These are phyloP conservation scores for Harpagoxenus sublaevis DNA, from an alignment of 2,888 invertebrate species.

Conservation along the genomic window DNA sequence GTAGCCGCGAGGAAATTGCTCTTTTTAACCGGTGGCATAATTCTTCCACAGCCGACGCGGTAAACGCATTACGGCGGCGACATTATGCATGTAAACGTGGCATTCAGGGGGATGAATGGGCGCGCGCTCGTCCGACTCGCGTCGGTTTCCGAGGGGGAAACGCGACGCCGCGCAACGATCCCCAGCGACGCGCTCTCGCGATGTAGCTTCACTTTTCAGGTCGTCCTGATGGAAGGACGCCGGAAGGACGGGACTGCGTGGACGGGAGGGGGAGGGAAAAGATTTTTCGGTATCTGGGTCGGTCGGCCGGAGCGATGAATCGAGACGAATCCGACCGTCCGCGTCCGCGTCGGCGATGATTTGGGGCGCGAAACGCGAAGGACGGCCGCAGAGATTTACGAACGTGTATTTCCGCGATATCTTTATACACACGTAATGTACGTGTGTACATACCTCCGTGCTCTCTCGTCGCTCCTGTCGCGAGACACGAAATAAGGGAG, in stretches of 20 bases:
- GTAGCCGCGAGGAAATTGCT: constrained; percentile 73
- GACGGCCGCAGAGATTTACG: constrained; percentile 4
- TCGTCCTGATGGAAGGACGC: not conserved
- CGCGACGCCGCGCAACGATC: constrained; percentile 15
- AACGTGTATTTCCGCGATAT: constrained; percentile 24
- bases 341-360: constrained; percentile 41
- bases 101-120: constrained; percentile 79
- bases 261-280: not conserved
- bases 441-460: not conserved
- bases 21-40: constrained; percentile 80
- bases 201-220: constrained; percentile 8
- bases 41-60: constrained; percentile 77
- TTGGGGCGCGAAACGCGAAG: constrained; percentile 13
- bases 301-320: constrained; percentile 44
- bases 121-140: constrained; percentile 71
- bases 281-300: constrained; percentile 54
- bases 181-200: constrained; percentile 30
- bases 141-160: constrained; percentile 45
- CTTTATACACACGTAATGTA: not conserved
- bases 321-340: constrained; percentile 57
- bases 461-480: not conserved
- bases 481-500: constrained; percentile 14
- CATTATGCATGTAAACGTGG: constrained; percentile 80
- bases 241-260: not conserved
- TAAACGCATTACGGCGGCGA: constrained; percentile 78